Evolutionary conservation across 2,888 invertebrate genomes (phyloP).

Genomic region (Tipula helvola): DNA sequence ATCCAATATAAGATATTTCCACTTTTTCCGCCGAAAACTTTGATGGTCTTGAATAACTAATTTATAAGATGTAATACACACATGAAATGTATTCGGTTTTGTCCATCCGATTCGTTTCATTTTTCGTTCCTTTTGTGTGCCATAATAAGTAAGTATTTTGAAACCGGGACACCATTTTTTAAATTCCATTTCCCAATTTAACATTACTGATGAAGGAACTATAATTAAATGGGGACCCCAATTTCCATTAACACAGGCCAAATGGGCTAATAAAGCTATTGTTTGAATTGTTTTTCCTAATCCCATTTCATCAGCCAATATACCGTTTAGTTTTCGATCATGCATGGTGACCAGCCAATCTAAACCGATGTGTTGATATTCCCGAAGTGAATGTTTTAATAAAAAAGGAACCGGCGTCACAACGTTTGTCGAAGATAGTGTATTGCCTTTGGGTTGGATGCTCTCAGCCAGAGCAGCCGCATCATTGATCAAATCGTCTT

Average conservation of each 20-base stretch:
- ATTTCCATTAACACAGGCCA: constrained; percentile 81
- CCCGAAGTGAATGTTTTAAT: constrained; percentile 77
- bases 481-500: constrained; percentile 71
- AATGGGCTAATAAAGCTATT: constrained; percentile 83
- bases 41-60: constrained; percentile 97
- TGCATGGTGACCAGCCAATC: constrained; percentile 97
- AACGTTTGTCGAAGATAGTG: constrained; percentile 85
- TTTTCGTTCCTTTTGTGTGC: constrained; percentile 89
- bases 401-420: constrained; percentile 89
- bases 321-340: constrained; percentile 88
- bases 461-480: constrained; percentile 90
- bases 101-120: constrained; percentile 91
- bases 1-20: constrained; percentile 96
- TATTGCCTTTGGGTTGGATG: constrained; percentile 96
- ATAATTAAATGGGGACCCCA: constrained; percentile 99
- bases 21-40: constrained; percentile 91
- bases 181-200: constrained; percentile 99
- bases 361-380: constrained; percentile 91
- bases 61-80: constrained; percentile 97
- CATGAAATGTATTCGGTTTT: constrained; percentile 95
- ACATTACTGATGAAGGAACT: constrained; percentile 97
- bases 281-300: constrained; percentile 96
- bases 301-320: constrained; percentile 95
- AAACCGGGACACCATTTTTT: constrained; percentile 99
- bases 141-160: constrained; percentile 97